Evolutionary conservation across 2,888 invertebrate species (phyloP).

Genomic region (Mimumesa dahlbomi): DNA sequence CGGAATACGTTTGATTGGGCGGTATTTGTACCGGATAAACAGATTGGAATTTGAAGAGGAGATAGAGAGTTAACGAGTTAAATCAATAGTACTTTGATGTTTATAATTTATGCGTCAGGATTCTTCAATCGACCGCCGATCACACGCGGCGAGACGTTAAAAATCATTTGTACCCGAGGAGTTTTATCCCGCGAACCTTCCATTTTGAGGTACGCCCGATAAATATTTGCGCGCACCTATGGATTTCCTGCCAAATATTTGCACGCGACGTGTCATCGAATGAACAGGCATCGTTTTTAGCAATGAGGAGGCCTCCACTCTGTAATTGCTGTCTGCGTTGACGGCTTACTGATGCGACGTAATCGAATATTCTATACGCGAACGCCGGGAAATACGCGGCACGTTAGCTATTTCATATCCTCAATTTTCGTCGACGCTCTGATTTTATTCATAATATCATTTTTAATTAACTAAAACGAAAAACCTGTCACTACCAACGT

Average conservation of each 20-base stretch:
- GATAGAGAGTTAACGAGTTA: constrained; percentile 19
- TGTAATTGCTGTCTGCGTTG: constrained; percentile 53
- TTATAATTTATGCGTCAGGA: constrained; percentile 20
- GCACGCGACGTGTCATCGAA: constrained; percentile 51
- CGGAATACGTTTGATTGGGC: no score
- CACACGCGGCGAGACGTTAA: constrained; percentile 35
- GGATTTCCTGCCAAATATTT: constrained; percentile 65
- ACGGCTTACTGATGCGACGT: constrained; percentile 36
- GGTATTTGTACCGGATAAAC: not conserved
- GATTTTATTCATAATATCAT: no score
- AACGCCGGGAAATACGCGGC: constrained; percentile 8
- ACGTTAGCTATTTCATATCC: constrained; percentile 28
- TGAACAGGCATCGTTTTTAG: constrained; percentile 40
- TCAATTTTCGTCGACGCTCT: constrained; percentile 14
- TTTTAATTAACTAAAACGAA: no score
- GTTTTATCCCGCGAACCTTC: constrained; percentile 46
- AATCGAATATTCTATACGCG: constrained; percentile 47
- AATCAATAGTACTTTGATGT: constrained; percentile 33
- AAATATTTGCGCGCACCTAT: constrained; percentile 59
- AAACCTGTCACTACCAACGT: no score
- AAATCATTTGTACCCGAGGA: constrained; percentile 46
- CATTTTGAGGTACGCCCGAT: constrained; percentile 44
- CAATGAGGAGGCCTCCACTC: constrained; percentile 37
- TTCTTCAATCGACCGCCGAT: constrained; percentile 30
- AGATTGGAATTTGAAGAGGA: not conserved